Percentiles rank a stretch among this genome's conserved stretches.
These are phyloP conservation scores for Pseudochirops cupreus DNA, from an alignment of 2,797 vertebrate species.

Conservation along the genomic window DNA sequence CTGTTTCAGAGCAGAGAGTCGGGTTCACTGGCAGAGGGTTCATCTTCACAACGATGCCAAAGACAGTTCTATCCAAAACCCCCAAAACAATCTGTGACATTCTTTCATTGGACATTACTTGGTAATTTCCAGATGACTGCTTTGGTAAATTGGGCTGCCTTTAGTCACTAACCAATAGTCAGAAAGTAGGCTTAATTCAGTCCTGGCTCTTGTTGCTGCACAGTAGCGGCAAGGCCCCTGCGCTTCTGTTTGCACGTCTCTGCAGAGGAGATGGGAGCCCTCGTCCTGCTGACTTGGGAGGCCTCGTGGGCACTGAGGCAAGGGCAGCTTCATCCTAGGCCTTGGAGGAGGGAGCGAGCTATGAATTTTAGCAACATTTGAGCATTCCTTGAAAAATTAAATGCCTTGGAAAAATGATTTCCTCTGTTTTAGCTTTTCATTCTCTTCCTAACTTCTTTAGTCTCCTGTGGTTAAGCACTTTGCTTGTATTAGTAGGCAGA, in stretches of 20 bases:
- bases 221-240: too few species aligned
- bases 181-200: too few species aligned
- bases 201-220: not conserved
- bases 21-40: not conserved
- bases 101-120: not conserved
- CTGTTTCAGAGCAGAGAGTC: not conserved
- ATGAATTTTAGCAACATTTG: not conserved
- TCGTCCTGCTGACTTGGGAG: not conserved
- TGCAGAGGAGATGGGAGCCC: not conserved
- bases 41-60: too few species aligned
- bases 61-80: not conserved
- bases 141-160: not conserved
- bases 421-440: not conserved
- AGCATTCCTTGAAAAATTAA: not conserved
- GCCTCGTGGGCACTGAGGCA: too few species aligned
- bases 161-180: not conserved
- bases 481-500: slow-evolving; percentile 10
- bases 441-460: not conserved
- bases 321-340: not conserved
- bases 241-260: not conserved
- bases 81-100: not conserved
- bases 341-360: not conserved
- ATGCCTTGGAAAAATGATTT: not conserved
- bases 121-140: not conserved
- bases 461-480: slow-evolving; percentile 44